phyloP scores from a whole-genome alignment of 2,797 vertebrate genomes.

The Phataginus tetradactyla region DNA sequence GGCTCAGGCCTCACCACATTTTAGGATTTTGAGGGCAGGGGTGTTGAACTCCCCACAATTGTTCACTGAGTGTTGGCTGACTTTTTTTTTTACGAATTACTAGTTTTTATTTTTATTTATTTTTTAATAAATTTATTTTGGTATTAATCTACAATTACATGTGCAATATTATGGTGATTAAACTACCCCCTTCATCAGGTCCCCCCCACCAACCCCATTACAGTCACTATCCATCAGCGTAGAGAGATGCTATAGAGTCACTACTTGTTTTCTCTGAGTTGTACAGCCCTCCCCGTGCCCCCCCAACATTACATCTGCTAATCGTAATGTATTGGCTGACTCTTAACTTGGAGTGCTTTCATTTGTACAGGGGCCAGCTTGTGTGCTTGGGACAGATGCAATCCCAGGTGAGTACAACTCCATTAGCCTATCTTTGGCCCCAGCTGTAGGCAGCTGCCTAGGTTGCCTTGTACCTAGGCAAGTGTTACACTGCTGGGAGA shows the following conservation, averaged over 20 bases:
- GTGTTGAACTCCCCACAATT: not conserved
- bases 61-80: not conserved
- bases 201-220: too few species aligned
- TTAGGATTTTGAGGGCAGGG: not conserved
- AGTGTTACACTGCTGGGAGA: slow-evolving; percentile 81
- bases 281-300: too few species aligned
- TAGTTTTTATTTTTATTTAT: too few species aligned
- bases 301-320: too few species aligned
- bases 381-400: not conserved
- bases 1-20: not conserved
- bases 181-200: too few species aligned
- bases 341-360: slow-evolving; percentile 53
- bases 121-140: too few species aligned
- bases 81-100: not conserved
- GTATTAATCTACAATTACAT: too few species aligned
- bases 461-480: slow-evolving; percentile 76
- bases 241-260: too few species aligned
- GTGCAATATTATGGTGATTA: too few species aligned
- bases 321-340: not conserved
- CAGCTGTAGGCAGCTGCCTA: slow-evolving; percentile 81
- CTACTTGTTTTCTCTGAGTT: too few species aligned
- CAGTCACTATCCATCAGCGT: too few species aligned
- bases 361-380: slow-evolving; percentile 40
- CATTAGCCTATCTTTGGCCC: not conserved
- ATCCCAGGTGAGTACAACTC: slow-evolving; percentile 37